Base-by-base conservation (phyloP, 2,797 vertebrate species). In the Brachymystax lenok region DNA sequence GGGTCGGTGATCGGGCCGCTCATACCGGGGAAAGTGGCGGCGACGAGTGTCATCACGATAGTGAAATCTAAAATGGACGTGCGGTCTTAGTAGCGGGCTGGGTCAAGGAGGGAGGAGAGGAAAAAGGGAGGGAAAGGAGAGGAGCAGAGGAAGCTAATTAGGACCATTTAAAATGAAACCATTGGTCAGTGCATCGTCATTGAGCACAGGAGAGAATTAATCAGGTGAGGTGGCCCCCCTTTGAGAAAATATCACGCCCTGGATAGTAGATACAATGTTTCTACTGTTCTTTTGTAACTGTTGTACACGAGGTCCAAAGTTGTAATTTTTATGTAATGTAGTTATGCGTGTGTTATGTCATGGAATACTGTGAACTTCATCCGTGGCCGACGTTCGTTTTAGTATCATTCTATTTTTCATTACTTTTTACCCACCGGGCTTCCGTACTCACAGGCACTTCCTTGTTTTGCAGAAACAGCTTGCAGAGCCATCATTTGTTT, bases 1-100 rank as follows among this genome's bases (percentile, higher is more conserved):
- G 94, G 5, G 95, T 92, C 96, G 0, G 94, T 96, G 87, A 95
- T 98, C 69, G 97, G 97, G 70, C 97, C 97, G 4, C 95, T 98
- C 0, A 89, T 98, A 82, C 97, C 97, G 0, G 97, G 97, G 84
- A 99, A 99, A 91, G 95, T 97, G 83, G 97, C 91, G 12, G 96
- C 97, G 51, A 99, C 98, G 19, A 99, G 98, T 46, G 98, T 99
- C 90, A 99, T 99, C 89, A 99, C 97, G 17, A 99, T 99, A 96
- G 97, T 99, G 81, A 99, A 99, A 93, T 97, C 98, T 86, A 99
- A 98, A 94, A 96, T 97, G 77, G 97, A 98, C 80, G 96, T 96
- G 66, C 94, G 96, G 89, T 99, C 97, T 94, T 99, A 98, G 97
- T 96, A 92, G 84, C 80, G 85, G 90, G 84, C 86, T 59, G 19